phyloP scores from a whole-genome alignment of 2,113 vertebrate species.

The Rhizomys pruinosus region DNA sequence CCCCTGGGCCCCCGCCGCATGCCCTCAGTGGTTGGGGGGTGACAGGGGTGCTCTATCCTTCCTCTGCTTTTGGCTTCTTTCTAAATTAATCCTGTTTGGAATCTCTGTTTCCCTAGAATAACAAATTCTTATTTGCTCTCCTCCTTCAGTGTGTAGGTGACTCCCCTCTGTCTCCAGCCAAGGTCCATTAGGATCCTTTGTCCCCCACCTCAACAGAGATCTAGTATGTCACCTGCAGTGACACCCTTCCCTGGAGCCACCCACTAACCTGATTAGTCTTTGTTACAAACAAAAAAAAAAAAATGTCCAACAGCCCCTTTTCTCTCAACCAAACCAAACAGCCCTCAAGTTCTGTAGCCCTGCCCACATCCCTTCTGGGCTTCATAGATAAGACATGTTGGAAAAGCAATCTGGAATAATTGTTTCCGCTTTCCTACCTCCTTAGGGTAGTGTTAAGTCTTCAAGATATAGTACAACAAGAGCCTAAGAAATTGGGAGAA shows the following conservation, averaged over 20 bases:
- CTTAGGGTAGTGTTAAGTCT: background rate
- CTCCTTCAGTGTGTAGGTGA: background rate
- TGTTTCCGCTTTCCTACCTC: background rate
- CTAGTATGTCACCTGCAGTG: background rate
- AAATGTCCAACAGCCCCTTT: background rate
- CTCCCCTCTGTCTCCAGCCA: background rate
- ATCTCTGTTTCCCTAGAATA: background rate
- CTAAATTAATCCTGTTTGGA: too few relatives aligned
- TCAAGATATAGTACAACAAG: background rate
- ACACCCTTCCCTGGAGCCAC: background rate
- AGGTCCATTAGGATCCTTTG: too few relatives aligned
- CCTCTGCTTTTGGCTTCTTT: too few relatives aligned
- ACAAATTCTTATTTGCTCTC: background rate
- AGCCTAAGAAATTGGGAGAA: background rate
- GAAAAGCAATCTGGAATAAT: background rate
- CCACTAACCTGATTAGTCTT: background rate
- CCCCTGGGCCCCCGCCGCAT: too few relatives aligned
- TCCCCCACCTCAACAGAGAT: background rate
- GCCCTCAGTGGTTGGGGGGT: too few relatives aligned
- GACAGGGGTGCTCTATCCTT: too few relatives aligned
- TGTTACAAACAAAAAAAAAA: background rate
- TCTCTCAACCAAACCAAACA: conserved; percentile 2
- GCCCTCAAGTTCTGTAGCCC: too few relatives aligned
- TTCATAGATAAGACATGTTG: background rate
- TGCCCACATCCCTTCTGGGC: background rate